Evolutionary conservation across 2,797 vertebrate genomes (phyloP).

Genomic region (Tapera naevia): DNA sequence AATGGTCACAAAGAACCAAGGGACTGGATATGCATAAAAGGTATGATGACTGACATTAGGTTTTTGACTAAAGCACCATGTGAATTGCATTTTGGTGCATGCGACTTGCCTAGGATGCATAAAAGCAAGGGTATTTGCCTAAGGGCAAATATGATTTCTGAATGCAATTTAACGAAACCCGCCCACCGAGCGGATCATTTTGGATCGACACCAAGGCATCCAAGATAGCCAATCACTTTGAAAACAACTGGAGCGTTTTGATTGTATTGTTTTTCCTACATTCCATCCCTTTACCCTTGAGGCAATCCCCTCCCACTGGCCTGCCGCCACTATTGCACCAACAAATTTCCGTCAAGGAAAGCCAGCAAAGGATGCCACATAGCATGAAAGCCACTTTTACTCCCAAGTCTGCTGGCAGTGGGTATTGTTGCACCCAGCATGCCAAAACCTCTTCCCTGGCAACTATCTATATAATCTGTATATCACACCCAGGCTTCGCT

Average conservation of each 20-base stretch:
- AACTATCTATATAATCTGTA: constrained; percentile 58
- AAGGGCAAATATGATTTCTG: constrained; percentile 73
- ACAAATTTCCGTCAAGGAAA: constrained; percentile 68
- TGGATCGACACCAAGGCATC: constrained; percentile 56
- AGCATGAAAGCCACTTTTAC: constrained; percentile 61
- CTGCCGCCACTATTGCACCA: constrained; percentile 56
- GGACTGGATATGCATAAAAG: constrained; percentile 54
- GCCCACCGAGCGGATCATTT: constrained; percentile 39
- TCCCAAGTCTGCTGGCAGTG: constrained; percentile 72
- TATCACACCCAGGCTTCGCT: constrained; percentile 66
- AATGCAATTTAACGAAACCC: constrained; percentile 70
- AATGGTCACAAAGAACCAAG: constrained; percentile 53
- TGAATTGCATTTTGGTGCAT: constrained; percentile 23
- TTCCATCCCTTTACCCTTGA: constrained; percentile 76
- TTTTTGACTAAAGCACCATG: constrained; percentile 42
- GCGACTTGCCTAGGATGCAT: constrained; percentile 15
- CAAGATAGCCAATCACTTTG: constrained; percentile 66
- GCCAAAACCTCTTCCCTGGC: constrained; percentile 74
- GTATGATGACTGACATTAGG: constrained; percentile 49
- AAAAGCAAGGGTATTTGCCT: constrained; percentile 60
- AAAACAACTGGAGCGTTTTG: constrained; percentile 67
- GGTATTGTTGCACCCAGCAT: constrained; percentile 19
- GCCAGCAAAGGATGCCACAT: constrained; percentile 61
- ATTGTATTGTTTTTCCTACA: constrained; percentile 72
- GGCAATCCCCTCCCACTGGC: constrained; percentile 72